These are phyloP conservation scores for Copsychus sechellarum DNA, from an alignment of 2,113 vertebrate genomes.

Conservation along the genomic window DNA sequence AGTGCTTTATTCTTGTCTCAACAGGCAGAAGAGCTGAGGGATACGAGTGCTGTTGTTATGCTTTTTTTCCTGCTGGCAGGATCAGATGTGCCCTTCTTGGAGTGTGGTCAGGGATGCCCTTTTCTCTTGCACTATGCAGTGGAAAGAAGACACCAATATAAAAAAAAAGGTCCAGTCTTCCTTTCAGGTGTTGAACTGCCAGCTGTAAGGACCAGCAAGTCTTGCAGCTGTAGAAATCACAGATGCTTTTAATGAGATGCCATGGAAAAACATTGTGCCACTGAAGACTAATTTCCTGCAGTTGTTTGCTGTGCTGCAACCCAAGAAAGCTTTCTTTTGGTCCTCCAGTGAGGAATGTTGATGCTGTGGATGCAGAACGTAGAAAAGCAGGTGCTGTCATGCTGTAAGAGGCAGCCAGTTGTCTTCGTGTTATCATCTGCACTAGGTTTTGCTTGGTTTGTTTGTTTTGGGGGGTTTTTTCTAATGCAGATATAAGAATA, in stretches of 20 bases:
- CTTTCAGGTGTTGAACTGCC: not conserved
- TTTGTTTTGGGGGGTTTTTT: not conserved
- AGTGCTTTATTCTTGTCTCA: not conserved
- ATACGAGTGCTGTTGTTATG: not conserved
- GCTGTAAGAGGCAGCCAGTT: not conserved
- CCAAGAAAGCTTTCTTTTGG: not conserved
- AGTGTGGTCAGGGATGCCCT: not conserved
- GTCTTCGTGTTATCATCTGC: not conserved
- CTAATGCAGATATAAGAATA: not conserved
- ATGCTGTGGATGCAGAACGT: not conserved
- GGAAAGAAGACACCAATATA: not conserved
- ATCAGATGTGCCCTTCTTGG: fast-evolving
- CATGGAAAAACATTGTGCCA: not conserved
- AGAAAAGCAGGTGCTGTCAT: not conserved
- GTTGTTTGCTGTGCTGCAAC: not conserved
- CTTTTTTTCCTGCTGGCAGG: not conserved
- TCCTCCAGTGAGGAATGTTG: not conserved
- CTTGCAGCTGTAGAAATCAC: not conserved
- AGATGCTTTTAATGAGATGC: not conserved
- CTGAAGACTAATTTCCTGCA: not conserved
- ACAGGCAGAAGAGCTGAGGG: not conserved
- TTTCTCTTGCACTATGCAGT: not conserved
- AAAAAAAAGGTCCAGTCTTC: not conserved
- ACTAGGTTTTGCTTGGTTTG: not conserved
- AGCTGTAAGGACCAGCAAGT: not conserved